phyloP scores from a whole-genome alignment of 2,113 vertebrate genomes.

The Boulengeromyrus knoepffleri region DNA sequence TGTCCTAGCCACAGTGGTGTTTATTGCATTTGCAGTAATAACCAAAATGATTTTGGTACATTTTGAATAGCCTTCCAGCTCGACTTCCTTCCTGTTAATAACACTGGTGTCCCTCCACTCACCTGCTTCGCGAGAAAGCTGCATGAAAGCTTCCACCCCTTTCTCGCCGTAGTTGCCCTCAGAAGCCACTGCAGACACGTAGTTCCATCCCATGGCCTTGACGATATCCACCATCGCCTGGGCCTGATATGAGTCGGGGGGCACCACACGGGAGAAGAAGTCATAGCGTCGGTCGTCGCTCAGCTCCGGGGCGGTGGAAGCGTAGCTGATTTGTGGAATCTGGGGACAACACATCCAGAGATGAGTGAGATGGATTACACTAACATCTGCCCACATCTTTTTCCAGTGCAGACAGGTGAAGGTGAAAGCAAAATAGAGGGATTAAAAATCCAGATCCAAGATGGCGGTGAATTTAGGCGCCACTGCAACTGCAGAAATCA shows the following conservation, averaged over 20 bases:
- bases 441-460: neutral
- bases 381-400: neutral
- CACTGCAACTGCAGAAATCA: neutral
- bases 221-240: slow-evolving; percentile 19
- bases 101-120: neutral
- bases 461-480: neutral
- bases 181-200: slow-evolving; percentile 14
- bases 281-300: slow-evolving; percentile 18
- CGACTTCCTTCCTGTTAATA: neutral
- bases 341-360: neutral
- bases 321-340: slow-evolving; percentile 20
- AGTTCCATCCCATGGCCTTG: slow-evolving; percentile 14
- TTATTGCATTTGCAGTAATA: neutral
- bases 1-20: neutral
- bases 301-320: slow-evolving; percentile 14
- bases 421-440: neutral
- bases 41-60: neutral
- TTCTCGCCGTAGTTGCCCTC: slow-evolving; percentile 19
- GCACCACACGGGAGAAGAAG: slow-evolving; percentile 21
- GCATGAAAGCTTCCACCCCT: slow-evolving; percentile 18
- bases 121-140: slow-evolving; percentile 12
- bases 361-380: neutral
- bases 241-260: slow-evolving; percentile 17
- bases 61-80: neutral
- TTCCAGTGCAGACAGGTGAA: neutral